Conservation (phyloP, 2,888 invertebrate species). For the Caenorhabditis sp. region DNA sequence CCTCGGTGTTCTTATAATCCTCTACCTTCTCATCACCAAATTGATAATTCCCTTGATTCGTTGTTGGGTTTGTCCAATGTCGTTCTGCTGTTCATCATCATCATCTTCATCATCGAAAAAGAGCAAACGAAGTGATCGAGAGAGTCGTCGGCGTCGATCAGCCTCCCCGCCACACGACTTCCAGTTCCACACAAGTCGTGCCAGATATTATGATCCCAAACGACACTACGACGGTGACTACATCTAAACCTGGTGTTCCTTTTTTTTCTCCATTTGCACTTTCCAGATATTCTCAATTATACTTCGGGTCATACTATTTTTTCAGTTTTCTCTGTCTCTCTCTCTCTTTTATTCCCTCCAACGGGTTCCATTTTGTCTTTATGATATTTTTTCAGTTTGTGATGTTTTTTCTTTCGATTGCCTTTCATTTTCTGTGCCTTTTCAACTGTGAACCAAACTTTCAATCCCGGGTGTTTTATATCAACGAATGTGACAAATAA, state of each 20-base stretch:
- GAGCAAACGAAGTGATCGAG: background rate
- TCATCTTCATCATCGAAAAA: constrained; percentile 6
- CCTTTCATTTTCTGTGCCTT: too few species aligned
- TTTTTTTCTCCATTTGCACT: background rate
- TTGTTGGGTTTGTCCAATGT: constrained; percentile 53
- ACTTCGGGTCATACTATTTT: background rate
- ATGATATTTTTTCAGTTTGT: background rate
- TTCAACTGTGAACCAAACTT: too few species aligned
- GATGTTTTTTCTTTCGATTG: constrained; percentile 1
- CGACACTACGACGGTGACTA: constrained; percentile 2
- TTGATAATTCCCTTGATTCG: constrained; percentile 51
- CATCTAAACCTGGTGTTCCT: background rate
- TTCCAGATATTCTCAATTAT: background rate
- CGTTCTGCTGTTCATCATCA: constrained; percentile 4
- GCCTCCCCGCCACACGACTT: background rate
- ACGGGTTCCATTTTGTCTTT: background rate
- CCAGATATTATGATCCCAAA: background rate
- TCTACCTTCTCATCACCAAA: constrained; percentile 58
- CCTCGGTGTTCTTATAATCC: constrained; percentile 39
- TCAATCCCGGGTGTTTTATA: too few species aligned
- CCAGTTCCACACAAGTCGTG: background rate
- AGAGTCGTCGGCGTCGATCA: background rate
- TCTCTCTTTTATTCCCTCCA: constrained; percentile 1
- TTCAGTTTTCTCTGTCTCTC: too few species aligned
- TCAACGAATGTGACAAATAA: too few species aligned